Evolutionary conservation across 1,140 invertebrate species (phyloP).

Genomic region (Tyrophagus putrescentiae): DNA sequence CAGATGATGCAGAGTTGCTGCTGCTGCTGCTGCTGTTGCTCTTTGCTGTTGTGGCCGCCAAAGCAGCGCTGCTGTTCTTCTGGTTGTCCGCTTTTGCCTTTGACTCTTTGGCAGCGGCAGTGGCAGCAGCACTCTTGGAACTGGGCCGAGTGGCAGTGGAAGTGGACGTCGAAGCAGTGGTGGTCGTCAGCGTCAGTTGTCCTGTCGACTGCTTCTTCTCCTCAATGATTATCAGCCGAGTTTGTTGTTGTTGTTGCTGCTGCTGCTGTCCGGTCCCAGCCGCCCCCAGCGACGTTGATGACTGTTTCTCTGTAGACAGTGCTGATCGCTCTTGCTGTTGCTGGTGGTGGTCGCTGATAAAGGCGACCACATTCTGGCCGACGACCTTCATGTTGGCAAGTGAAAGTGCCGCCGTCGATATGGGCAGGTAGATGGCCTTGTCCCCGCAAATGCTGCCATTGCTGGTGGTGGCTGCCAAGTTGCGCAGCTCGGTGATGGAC

Average conservation of each 20-base stretch:
- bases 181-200: not conserved
- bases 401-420: no score
- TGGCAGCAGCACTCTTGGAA: not conserved
- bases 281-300: constrained; percentile 3
- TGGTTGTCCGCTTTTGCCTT: not conserved
- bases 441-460: no score
- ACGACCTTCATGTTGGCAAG: constrained; percentile 2
- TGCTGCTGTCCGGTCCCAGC: not conserved
- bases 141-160: not conserved
- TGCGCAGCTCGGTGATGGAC: no score
- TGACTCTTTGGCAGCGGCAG: not conserved
- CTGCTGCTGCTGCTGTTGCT: no score
- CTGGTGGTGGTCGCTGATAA: constrained; percentile 4
- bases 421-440: no score
- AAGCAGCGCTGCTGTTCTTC: not conserved
- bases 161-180: not conserved
- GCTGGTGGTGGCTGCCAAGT: no score
- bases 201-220: not conserved
- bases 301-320: not conserved
- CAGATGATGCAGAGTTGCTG: no score
- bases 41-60: not conserved
- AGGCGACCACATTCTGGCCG: constrained; percentile 1
- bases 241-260: constrained; percentile 5
- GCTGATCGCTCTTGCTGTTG: not conserved
- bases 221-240: constrained; percentile 14